These are phyloP conservation scores for Drosophila rellima DNA, from an alignment of 2,888 invertebrate species.

Conservation along the genomic window DNA sequence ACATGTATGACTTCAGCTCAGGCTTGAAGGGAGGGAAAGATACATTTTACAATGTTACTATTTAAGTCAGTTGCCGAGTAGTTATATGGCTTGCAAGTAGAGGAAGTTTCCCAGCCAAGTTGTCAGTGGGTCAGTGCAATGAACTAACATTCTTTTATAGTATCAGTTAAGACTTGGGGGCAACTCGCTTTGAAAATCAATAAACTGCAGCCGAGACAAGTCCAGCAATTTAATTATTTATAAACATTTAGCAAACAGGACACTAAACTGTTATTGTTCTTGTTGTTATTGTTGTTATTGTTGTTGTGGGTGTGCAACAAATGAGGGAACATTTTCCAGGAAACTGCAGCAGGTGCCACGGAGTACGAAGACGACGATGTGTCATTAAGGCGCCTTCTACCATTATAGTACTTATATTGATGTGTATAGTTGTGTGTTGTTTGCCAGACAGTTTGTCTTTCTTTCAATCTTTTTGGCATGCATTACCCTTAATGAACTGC, in stretches of 20 bases:
- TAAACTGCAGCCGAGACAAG: slow-evolving; percentile 35
- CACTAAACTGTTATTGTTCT: slow-evolving; percentile 39
- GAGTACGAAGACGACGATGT: slow-evolving; percentile 27
- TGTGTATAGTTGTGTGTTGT: slow-evolving; percentile 25
- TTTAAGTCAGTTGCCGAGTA: slow-evolving; percentile 28
- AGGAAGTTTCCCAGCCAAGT: slow-evolving; percentile 1
- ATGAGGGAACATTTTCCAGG: slow-evolving; percentile 49
- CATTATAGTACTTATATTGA: slow-evolving; percentile 21
- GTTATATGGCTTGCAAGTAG: slow-evolving; percentile 42
- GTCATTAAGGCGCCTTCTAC: slow-evolving; percentile 43
- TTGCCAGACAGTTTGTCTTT: slow-evolving; percentile 62
- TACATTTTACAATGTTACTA: slow-evolving; percentile 32
- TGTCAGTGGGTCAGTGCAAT: slow-evolving; percentile 56
- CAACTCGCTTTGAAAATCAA: slow-evolving; percentile 48
- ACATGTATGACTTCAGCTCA: slow-evolving; percentile 69
- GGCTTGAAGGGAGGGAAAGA: slow-evolving; percentile 16
- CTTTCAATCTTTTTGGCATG: slow-evolving; percentile 71
- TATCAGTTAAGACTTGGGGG: neutral
- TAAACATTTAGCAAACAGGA: slow-evolving; percentile 49
- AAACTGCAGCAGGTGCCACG: slow-evolving; percentile 67
- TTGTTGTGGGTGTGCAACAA: slow-evolving; percentile 22
- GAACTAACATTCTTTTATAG: slow-evolving; percentile 32
- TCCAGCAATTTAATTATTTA: slow-evolving; percentile 67
- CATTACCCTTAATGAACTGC: slow-evolving; percentile 77
- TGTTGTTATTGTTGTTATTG: slow-evolving; percentile 15